Percentiles rank a stretch among this genome's conserved stretches.
Conservation (phyloP, 2,113 vertebrate species). For the Xyliphius kryptos region DNA sequence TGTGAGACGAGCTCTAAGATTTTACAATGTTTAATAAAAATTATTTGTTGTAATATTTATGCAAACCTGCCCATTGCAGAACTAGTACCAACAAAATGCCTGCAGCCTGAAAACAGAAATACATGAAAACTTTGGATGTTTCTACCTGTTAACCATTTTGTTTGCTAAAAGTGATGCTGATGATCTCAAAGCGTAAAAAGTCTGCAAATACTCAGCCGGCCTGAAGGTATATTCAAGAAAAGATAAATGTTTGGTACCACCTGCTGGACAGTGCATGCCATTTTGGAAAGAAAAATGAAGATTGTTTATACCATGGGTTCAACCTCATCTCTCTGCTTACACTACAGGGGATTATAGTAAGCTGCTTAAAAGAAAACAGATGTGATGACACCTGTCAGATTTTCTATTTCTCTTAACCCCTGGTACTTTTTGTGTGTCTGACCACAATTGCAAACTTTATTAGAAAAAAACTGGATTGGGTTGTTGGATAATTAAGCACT, state of each 20-base stretch:
- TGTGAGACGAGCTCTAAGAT: conserved; percentile 42
- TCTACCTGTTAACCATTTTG: conserved; percentile 31
- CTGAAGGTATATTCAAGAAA: conserved; percentile 33
- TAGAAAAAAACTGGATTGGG: too few relatives aligned
- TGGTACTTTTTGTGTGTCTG: too few relatives aligned
- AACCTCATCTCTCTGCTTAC: background rate
- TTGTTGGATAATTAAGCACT: too few relatives aligned
- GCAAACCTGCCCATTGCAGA: conserved; percentile 1
- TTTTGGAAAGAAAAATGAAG: conserved; percentile 40
- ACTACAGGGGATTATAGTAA: background rate
- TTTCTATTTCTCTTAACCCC: too few relatives aligned
- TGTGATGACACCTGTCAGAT: too few relatives aligned
- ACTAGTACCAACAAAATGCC: conserved; percentile 31
- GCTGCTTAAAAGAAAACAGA: too few relatives aligned
- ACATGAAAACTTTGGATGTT: conserved; percentile 31
- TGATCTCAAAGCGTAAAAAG: conserved; percentile 23
- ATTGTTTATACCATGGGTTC: conserved; percentile 24
- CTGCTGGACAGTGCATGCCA: conserved; percentile 56
- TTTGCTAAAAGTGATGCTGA: conserved; percentile 29
- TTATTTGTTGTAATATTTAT: conserved; percentile 36
- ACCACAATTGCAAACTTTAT: too few relatives aligned
- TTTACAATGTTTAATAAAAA: conserved; percentile 50
- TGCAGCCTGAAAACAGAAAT: conserved; percentile 19
- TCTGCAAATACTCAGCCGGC: conserved; percentile 32
- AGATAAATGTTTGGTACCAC: conserved; percentile 61